Percentiles rank a stretch among this genome's conserved stretches.
Conservation (phyloP, 2,888 invertebrate genomes). For the Osmoderma eremita region DNA sequence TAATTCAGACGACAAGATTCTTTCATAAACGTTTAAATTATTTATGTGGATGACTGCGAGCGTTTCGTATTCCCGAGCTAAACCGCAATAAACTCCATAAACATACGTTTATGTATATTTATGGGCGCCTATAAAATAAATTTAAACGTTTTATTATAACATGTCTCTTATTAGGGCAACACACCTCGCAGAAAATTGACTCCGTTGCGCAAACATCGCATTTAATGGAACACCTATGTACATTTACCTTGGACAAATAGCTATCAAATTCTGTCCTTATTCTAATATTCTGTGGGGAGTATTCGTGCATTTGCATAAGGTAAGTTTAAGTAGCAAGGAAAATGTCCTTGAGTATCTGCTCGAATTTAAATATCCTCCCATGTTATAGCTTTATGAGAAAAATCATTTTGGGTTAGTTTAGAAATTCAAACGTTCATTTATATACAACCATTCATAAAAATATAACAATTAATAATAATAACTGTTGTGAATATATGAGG, state of each 20-base stretch:
- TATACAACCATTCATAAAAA: too few relatives aligned
- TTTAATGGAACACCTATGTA: constrained; percentile 1
- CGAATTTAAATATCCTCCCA: too few relatives aligned
- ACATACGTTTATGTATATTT: constrained; percentile 32
- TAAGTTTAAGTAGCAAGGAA: neutral
- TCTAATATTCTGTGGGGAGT: neutral
- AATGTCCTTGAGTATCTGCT: neutral
- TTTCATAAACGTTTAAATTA: constrained; percentile 40
- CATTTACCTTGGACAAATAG: too few relatives aligned
- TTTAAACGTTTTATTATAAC: constrained; percentile 31
- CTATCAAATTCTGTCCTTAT: neutral
- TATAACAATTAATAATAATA: too few relatives aligned
- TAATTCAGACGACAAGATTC: constrained; percentile 39
- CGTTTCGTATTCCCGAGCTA: constrained; percentile 31
- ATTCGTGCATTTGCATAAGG: neutral
- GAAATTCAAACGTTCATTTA: too few relatives aligned
- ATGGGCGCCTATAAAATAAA: constrained; percentile 34
- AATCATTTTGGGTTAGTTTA: too few relatives aligned
- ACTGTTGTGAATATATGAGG: too few relatives aligned
- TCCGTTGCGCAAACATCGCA: neutral
- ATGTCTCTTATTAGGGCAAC: constrained; percentile 25
- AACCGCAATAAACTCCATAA: constrained; percentile 36
- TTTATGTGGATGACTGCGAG: constrained; percentile 36
- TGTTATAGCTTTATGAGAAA: too few relatives aligned
- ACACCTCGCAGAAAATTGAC: constrained; percentile 13